Conservation (phyloP, 35 echinoderm and acorn worm genomes). For the Heliocidaris erythrogramma region DNA sequence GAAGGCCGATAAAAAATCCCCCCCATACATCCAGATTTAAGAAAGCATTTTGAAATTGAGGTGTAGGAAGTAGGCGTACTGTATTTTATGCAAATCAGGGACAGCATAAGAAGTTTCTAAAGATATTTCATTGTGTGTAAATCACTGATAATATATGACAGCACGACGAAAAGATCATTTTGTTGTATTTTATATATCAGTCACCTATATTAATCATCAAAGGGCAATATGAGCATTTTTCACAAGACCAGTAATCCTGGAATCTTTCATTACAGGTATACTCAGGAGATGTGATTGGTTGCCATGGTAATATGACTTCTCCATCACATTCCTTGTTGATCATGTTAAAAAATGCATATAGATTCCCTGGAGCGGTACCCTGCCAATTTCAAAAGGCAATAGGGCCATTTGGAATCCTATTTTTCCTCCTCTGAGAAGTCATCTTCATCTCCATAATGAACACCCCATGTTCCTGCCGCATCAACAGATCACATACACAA, state of each 20-base stretch:
- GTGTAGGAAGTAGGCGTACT: background rate
- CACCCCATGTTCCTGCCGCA: background rate
- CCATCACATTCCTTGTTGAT: background rate
- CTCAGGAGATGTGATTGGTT: background rate
- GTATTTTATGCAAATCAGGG: background rate
- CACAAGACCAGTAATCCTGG: background rate
- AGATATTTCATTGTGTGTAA: background rate
- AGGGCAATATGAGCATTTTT: background rate
- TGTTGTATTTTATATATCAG: background rate
- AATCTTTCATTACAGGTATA: background rate
- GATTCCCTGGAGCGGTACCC: background rate
- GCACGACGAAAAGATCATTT: background rate
- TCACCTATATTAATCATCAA: background rate
- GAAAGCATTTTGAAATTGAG: background rate
- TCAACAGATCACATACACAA: background rate
- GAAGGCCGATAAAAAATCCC: too few relatives aligned
- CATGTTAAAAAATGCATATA: background rate
- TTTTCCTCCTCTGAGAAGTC: background rate
- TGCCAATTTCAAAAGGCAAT: background rate
- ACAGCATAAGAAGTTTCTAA: background rate
- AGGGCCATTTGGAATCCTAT: background rate
- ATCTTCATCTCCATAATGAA: constrained; percentile 17
- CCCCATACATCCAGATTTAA: too few relatives aligned
- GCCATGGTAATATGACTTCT: background rate
- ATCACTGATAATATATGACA: background rate